These are phyloP conservation scores for Origma solitaria DNA, from an alignment of 2,113 vertebrate genomes.

Conservation along the genomic window DNA sequence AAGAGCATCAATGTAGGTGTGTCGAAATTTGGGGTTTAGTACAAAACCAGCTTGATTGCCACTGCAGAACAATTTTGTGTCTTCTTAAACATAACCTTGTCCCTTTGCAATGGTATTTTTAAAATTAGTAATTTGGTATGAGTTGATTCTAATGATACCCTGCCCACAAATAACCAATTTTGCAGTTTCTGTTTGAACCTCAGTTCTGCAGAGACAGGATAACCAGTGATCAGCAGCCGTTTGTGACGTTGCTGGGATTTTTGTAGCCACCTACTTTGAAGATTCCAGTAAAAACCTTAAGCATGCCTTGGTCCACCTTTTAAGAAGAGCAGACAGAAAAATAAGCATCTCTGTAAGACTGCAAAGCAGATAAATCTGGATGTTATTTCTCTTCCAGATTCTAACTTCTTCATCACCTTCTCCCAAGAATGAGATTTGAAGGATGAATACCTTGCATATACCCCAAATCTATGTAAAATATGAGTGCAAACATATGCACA, in stretches of 20 bases:
- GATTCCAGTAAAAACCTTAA: neutral
- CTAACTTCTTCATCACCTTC: neutral
- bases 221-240: neutral
- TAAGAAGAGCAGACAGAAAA: neutral
- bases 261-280: neutral
- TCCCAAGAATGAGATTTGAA: neutral
- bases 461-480: neutral
- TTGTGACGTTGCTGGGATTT: neutral
- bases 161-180: neutral
- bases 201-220: neutral
- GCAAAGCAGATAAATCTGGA: neutral
- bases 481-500: accelerated
- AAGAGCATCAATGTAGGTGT: neutral
- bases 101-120: neutral
- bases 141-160: neutral
- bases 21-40: neutral
- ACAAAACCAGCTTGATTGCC: neutral
- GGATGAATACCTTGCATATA: neutral
- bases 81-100: neutral
- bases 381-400: neutral
- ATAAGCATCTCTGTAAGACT: neutral
- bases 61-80: neutral
- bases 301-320: neutral
- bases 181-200: neutral
- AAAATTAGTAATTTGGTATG: neutral